Percentiles rank a stretch among this genome's conserved stretches.
phyloP scores from a whole-genome alignment of 2,113 vertebrate species.

The Pteronura brasiliensis region DNA sequence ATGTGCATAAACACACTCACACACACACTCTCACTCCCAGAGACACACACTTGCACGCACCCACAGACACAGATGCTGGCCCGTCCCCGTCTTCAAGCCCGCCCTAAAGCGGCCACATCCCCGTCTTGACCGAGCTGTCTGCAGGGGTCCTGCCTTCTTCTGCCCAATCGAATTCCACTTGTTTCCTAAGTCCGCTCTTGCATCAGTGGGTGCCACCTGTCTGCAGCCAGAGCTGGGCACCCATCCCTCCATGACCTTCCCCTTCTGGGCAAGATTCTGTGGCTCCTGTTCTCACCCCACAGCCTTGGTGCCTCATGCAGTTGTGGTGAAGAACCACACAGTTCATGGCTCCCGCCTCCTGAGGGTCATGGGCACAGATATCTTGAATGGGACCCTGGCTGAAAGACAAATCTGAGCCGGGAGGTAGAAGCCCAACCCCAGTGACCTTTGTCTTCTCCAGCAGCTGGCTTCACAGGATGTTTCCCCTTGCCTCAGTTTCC shows the following conservation, averaged over 20 bases:
- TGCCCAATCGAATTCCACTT: accelerated
- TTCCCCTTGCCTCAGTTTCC: not conserved
- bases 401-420: not conserved
- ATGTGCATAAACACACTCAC: not conserved
- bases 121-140: not conserved
- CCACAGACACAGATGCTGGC: not conserved
- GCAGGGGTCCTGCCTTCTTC: not conserved
- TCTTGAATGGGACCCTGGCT: not conserved
- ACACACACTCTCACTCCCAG: not conserved
- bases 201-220: not conserved
- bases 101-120: not conserved
- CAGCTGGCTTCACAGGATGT: not conserved
- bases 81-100: not conserved
- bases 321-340: not conserved
- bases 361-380: too few relatives aligned
- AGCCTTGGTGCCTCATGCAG: not conserved
- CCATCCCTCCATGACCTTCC: too few relatives aligned
- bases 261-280: not conserved
- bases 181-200: not conserved
- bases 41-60: not conserved
- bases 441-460: not conserved
- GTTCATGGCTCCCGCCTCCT: not conserved
- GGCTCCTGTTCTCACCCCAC: not conserved
- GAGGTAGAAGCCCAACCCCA: not conserved
- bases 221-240: not conserved